These are phyloP conservation scores for Nilaparvata lugens DNA, from an alignment of 1,140 invertebrate genomes.

Conservation along the genomic window DNA sequence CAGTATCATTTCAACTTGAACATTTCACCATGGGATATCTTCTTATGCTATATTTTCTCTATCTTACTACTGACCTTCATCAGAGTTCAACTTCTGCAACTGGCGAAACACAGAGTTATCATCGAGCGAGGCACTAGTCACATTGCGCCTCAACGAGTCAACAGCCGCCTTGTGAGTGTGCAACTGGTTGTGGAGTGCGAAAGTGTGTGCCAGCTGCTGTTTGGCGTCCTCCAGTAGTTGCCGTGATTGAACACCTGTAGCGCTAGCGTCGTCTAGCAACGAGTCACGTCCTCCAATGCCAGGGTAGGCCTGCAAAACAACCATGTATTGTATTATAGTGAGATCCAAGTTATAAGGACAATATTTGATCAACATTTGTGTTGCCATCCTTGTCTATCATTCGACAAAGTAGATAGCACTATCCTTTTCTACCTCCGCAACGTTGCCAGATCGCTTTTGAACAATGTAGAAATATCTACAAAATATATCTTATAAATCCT, in stretches of 20 bases:
- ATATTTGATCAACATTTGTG: too few species aligned
- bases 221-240: slow-evolving; percentile 15
- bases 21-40: too few species aligned
- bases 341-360: too few species aligned
- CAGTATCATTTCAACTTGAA: too few species aligned
- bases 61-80: neutral
- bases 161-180: slow-evolving; percentile 39
- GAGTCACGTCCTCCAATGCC: slow-evolving; percentile 15
- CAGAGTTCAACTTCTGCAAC: slow-evolving; percentile 32
- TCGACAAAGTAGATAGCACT: too few species aligned
- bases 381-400: too few species aligned
- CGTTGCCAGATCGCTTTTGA: too few species aligned
- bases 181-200: slow-evolving; percentile 32
- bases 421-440: too few species aligned
- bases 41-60: too few species aligned
- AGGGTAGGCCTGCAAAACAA: slow-evolving; percentile 17
- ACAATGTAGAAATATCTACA: too few species aligned
- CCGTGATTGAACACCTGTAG: slow-evolving; percentile 31
- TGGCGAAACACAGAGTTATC: slow-evolving; percentile 44
- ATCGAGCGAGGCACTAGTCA: slow-evolving; percentile 41
- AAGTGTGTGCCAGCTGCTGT: slow-evolving; percentile 13
- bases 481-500: too few species aligned
- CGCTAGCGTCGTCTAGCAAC: slow-evolving; percentile 21
- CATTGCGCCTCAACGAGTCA: slow-evolving; percentile 37
- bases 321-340: neutral